These are phyloP conservation scores for Steromphala cineraria DNA, from an alignment of 2,888 invertebrate species.

Conservation along the genomic window DNA sequence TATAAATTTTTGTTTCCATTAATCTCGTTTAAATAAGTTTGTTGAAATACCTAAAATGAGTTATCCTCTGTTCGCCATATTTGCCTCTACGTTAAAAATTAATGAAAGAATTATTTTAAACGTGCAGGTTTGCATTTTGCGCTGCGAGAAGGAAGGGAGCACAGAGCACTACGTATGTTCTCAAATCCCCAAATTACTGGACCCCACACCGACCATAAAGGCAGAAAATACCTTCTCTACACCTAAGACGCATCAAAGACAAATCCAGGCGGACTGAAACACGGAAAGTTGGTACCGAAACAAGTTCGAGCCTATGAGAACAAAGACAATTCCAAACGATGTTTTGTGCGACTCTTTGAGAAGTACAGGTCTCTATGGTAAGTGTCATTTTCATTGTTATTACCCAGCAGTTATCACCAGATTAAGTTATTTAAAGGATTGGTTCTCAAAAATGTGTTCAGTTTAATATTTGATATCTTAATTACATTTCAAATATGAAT, in stretches of 20 bases:
- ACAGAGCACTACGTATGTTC: neutral
- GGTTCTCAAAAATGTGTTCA: too few relatives aligned
- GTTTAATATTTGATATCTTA: too few relatives aligned
- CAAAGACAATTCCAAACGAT: neutral
- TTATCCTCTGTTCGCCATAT: too few relatives aligned
- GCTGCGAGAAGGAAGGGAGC: neutral
- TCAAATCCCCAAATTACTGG: neutral
- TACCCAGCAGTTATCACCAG: too few relatives aligned
- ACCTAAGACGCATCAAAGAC: neutral
- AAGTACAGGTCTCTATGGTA: neutral
- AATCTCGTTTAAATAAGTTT: too few relatives aligned
- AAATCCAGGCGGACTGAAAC: neutral
- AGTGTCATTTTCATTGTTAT: neutral
- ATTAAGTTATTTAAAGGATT: too few relatives aligned
- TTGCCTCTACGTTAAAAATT: too few relatives aligned
- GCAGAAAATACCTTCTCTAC: neutral
- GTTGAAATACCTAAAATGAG: too few relatives aligned
- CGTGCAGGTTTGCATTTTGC: too few relatives aligned
- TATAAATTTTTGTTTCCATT: too few relatives aligned
- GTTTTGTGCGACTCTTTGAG: neutral
- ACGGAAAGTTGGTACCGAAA: neutral
- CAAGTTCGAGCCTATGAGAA: neutral
- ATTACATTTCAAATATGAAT: too few relatives aligned
- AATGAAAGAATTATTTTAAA: too few relatives aligned
- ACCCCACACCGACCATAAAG: neutral